Evolutionary conservation across 2,113 vertebrate genomes (phyloP), one percentile per base, ranked within the genome.

Genomic region (Podocnemis expansa): DNA sequence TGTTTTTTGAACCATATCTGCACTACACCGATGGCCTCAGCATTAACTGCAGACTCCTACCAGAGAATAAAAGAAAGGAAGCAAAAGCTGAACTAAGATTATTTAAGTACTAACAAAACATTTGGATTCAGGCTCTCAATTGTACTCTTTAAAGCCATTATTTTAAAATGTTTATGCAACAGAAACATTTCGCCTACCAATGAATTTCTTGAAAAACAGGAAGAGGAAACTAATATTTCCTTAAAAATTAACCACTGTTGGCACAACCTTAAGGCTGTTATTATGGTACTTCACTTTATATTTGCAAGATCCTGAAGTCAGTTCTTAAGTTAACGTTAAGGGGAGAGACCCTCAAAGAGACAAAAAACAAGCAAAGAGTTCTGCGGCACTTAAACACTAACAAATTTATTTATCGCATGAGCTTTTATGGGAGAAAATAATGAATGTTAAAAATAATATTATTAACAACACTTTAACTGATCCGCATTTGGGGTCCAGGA

Each of bases 201-300:
- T 81, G 86, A 92, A 94, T 79, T 90, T 95, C 80, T 82, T 97
- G 85, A 96, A 93, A 96, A 97, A 97, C 97, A 97, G 96, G 96
- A 97, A 97, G 84, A 89, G 96, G 96, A 97, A 97, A 95, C 95
- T 6, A 91, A 96, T 34, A 58, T 34, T 96, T 96, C 94, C 96
- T 96, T 96, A 1, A 0, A 94, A 92, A 96, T 87, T 85, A 93
- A 92, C 63, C 78, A 43, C 93, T 43, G 9, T 29, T 92, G 90
- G 91, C 78, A 86, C 52, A 83, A 45, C 81, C 78, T 94, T 81
- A 49, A 80, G n/a, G n/a, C 41, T 87, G 55, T 85, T 80, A 88
- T 25, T 14, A 17, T 49, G 89, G 47, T 25, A 41, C 3, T 91
- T 79, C 29, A 4, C 17, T 9, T 58, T 63, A 11, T 60, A 81